Conservation (phyloP, 2,113 vertebrate genomes). For the rabbit (Oryctolagus cuniculus) region DNA sequence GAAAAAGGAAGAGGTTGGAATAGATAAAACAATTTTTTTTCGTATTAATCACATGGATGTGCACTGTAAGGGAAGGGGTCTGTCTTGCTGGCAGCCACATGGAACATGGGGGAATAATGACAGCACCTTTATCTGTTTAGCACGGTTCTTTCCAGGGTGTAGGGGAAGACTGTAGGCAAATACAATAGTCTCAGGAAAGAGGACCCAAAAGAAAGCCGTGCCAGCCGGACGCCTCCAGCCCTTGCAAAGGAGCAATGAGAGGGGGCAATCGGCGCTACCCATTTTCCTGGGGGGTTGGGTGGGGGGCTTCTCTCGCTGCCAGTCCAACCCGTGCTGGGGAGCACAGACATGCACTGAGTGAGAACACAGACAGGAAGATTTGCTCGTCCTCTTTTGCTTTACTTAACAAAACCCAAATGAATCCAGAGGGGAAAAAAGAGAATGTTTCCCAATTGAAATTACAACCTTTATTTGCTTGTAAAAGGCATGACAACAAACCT, state of each 20-base stretch:
- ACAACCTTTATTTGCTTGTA: background rate
- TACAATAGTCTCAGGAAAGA: slow-evolving; percentile 76
- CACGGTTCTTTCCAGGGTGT: slow-evolving; percentile 81
- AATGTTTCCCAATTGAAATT: slow-evolving; percentile 39
- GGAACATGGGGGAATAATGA: slow-evolving; percentile 81
- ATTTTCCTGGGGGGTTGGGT: background rate
- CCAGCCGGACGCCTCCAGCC: background rate
- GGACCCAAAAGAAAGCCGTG: slow-evolving; percentile 2
- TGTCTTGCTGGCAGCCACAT: slow-evolving; percentile 83
- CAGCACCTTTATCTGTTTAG: slow-evolving; percentile 83
- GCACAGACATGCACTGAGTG: background rate
- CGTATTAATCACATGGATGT: slow-evolving; percentile 85
- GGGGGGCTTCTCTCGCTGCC: background rate
- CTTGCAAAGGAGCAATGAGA: slow-evolving; percentile 20
- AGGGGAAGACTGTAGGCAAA: slow-evolving; percentile 74
- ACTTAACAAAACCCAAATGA: slow-evolving; percentile 26
- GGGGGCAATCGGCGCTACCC: too few relatives aligned
- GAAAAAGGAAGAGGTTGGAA: slow-evolving; percentile 84
- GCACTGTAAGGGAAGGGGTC: slow-evolving; percentile 84
- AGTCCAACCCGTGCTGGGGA: background rate
- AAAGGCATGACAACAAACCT: background rate
- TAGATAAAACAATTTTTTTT: slow-evolving; percentile 75
- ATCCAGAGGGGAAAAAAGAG: background rate
- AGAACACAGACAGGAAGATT: background rate
- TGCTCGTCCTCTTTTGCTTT: slow-evolving; percentile 4